These are phyloP conservation scores for Orthosia gothica DNA, from an alignment of 2,888 invertebrate genomes.

Conservation along the genomic window DNA sequence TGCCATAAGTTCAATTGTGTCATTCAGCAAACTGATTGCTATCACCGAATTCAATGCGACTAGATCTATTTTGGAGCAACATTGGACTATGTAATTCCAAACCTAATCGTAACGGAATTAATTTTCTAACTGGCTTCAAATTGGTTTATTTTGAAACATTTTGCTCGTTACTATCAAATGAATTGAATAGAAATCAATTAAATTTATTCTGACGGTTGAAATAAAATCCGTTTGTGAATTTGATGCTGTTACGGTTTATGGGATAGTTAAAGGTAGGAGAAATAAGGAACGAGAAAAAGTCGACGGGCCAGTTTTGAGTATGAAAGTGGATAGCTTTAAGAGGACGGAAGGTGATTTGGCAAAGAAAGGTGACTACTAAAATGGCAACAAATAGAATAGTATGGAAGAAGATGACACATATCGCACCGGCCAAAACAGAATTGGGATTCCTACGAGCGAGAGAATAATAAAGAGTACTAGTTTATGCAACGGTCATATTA, in stretches of 20 bases:
- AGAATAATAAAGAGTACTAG: no score
- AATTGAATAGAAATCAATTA: slow-evolving; percentile 48
- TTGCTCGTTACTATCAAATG: slow-evolving; percentile 26
- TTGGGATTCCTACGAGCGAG: no score
- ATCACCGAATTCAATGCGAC: slow-evolving; percentile 33
- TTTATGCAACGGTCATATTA: no score
- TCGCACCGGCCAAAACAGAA: no score
- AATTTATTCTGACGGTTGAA: slow-evolving; percentile 20
- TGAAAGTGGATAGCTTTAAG: no score
- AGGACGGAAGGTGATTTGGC: no score
- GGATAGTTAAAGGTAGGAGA: neutral
- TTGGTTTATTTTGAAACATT: slow-evolving; percentile 52
- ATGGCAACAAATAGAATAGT: no score
- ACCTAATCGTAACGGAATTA: slow-evolving; percentile 50
- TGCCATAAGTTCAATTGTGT: slow-evolving; percentile 9
- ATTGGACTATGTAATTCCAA: slow-evolving; percentile 33
- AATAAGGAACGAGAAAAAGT: neutral
- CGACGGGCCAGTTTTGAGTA: no score
- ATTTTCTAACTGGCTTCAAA: slow-evolving; percentile 42
- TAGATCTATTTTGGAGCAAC: slow-evolving; percentile 21
- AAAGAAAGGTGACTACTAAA: no score
- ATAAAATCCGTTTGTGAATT: slow-evolving; percentile 17
- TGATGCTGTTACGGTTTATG: neutral
- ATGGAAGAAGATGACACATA: no score
- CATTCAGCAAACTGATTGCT: slow-evolving; percentile 44